Evolutionary conservation across 2,113 vertebrate genomes (phyloP).

Genomic region (Shinisaurus crocodilurus): DNA sequence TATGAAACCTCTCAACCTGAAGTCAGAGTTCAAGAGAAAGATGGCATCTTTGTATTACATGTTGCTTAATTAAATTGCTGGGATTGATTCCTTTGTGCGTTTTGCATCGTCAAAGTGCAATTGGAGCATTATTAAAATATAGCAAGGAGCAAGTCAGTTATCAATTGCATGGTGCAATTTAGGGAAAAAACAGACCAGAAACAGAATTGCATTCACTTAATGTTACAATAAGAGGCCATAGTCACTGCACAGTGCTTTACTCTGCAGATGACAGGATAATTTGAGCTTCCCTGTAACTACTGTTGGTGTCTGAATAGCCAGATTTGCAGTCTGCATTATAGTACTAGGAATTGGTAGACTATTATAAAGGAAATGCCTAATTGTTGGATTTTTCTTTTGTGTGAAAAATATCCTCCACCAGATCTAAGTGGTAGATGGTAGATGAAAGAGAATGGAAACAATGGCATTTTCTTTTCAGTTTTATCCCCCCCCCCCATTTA

Average conservation of each 20-base stretch:
- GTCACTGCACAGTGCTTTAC: not conserved
- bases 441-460: not conserved
- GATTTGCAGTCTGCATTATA: not conserved
- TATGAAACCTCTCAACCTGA: not conserved
- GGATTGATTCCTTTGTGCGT: conserved; percentile 7
- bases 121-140: conserved; percentile 41
- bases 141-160: not conserved
- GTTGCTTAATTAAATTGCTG: conserved; percentile 45
- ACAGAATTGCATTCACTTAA: not conserved
- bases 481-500: not conserved
- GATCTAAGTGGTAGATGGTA: not conserved
- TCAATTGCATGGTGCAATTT: conserved; percentile 23
- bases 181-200: conserved; percentile 31
- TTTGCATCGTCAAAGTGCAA: conserved; percentile 17
- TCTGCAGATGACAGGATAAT: not conserved
- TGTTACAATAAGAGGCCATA: not conserved
- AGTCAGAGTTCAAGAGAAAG: conserved; percentile 37
- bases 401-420: not conserved
- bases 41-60: not conserved
- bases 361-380: not conserved
- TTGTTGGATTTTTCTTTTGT: not conserved
- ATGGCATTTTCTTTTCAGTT: no score
- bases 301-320: not conserved
- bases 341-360: not conserved
- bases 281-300: not conserved